Evolutionary conservation across 2,888 invertebrate species (phyloP).

Genomic region (Operophtera brumata): DNA sequence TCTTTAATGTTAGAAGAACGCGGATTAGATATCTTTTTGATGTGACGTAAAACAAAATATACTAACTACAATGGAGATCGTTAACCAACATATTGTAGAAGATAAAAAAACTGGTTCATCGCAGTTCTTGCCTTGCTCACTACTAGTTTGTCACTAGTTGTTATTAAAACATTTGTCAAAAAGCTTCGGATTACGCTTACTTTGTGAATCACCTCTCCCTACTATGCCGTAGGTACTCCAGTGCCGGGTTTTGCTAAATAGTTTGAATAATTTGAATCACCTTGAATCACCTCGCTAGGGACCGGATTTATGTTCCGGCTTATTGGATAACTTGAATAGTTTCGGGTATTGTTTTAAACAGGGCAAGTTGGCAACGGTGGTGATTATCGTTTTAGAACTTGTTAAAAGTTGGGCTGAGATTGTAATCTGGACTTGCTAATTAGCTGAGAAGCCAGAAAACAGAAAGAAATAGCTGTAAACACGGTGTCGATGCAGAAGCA

Average conservation of each 20-base stretch:
- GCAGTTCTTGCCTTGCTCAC: no score
- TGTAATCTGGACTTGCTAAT: slow-evolving; percentile 20
- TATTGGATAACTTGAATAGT: slow-evolving; percentile 32
- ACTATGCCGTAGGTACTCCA: background rate
- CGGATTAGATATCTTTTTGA: no score
- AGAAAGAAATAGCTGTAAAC: background rate
- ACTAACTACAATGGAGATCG: no score
- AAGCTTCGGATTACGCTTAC: no score
- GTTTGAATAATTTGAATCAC: slow-evolving; percentile 24
- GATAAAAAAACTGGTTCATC: no score
- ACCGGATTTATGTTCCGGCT: slow-evolving; percentile 26
- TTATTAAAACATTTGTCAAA: no score
- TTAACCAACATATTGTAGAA: no score
- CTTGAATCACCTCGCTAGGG: slow-evolving; percentile 26
- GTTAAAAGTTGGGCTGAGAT: slow-evolving; percentile 22
- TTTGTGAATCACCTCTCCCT: background rate
- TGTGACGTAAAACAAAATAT: no score
- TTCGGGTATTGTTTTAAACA: slow-evolving; percentile 28
- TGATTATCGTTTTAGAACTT: slow-evolving; percentile 20
- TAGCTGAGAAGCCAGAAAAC: slow-evolving; percentile 7
- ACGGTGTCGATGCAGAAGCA: no score
- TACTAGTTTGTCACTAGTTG: no score
- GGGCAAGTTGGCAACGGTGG: slow-evolving; percentile 13
- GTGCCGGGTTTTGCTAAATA: slow-evolving; percentile 4
- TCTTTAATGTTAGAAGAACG: no score